Evolutionary conservation across 1,140 invertebrate genomes (phyloP), one percentile per base, ranked within the genome.

Genomic region (Parasteatoda tepidariorum): DNA sequence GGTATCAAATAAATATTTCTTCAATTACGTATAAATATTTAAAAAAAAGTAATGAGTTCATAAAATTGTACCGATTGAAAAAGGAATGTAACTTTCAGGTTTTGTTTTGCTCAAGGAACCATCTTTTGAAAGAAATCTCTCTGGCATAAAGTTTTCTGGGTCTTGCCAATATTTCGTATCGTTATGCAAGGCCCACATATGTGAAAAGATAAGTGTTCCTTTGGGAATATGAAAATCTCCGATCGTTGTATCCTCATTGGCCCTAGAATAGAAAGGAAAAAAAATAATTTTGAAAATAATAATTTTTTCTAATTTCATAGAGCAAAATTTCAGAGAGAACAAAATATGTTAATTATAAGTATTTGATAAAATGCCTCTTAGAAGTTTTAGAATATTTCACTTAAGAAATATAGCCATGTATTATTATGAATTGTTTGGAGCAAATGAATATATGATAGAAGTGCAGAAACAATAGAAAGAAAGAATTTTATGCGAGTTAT

Each of bases 61-160:
- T 28, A n/a, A 18, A 66, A 34, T 5, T n/a, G 71, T 76, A 86
- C 86, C 85, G 2, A 76, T 41, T 31, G 85, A 83, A 64, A 88
- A 88, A 24, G 88, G 88, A 15, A 88, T 82, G 18, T 87, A 75
- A 18, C 67, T 66, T 15, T 88, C 85, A 11, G 64, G 59, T 33
- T 84, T 78, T 11, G 4, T n/a, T 13, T 38, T 66, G 6, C 85
- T 33, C 33, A 83, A 48, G 33, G 18, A 59, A 11, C 67, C 74
- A 26, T 86, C 85, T 24, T 86, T 84, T 22, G 87, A 84, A 9
- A 91, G 84, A 88, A 91, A 91, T 78, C 94, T 89, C 85, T 94
- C 93, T 0, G 94, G 94, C 1, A 91, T 89, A 85, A 94, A 95
- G 22, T 89, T 88, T 54, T 93, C 90, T 0, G 94, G 94, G 86